A percentile compares a stretch with the other conserved stretches of the same genome.
phyloP scores from a whole-genome alignment of 2,797 vertebrate species.

The Tamandua tetradactyla region DNA sequence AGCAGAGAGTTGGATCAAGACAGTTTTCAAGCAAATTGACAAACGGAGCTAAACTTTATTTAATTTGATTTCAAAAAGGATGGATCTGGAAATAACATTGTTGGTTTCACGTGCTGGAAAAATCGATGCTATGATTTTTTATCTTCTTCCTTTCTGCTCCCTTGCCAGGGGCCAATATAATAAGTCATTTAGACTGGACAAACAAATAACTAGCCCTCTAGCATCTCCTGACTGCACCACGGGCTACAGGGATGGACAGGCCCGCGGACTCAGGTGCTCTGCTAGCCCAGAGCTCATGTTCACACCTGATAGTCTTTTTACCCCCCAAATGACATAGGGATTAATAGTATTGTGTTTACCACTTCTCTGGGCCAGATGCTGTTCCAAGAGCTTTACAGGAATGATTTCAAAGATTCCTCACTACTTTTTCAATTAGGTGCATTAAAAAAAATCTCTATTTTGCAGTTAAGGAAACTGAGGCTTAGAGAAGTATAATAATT shows the following conservation, averaged over 20 bases:
- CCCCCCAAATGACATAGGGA: neutral
- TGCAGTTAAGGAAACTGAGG: neutral
- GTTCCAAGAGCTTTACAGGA: neutral
- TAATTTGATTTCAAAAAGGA: constrained; percentile 79
- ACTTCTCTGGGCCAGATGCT: neutral
- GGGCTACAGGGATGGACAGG: neutral
- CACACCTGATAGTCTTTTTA: neutral
- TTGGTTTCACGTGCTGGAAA: constrained; percentile 81
- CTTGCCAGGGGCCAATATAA: constrained; percentile 70
- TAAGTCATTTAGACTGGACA: constrained; percentile 81
- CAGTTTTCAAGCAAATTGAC: constrained; percentile 66
- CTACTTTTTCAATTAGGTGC: neutral
- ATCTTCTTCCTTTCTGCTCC: constrained; percentile 76
- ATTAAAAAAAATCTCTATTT: neutral
- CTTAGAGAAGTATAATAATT: neutral
- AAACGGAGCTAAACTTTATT: constrained; percentile 79
- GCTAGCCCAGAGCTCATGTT: neutral
- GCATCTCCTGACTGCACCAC: neutral
- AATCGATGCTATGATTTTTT: constrained; percentile 84
- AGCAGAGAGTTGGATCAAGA: constrained; percentile 68
- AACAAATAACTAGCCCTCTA: constrained; percentile 53
- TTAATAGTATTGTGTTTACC: neutral
- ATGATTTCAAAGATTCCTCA: neutral
- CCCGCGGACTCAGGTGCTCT: neutral
- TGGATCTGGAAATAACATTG: constrained; percentile 81